Evolutionary conservation across 2,797 vertebrate species (phyloP).

Genomic region (Sebastes umbrosus): DNA sequence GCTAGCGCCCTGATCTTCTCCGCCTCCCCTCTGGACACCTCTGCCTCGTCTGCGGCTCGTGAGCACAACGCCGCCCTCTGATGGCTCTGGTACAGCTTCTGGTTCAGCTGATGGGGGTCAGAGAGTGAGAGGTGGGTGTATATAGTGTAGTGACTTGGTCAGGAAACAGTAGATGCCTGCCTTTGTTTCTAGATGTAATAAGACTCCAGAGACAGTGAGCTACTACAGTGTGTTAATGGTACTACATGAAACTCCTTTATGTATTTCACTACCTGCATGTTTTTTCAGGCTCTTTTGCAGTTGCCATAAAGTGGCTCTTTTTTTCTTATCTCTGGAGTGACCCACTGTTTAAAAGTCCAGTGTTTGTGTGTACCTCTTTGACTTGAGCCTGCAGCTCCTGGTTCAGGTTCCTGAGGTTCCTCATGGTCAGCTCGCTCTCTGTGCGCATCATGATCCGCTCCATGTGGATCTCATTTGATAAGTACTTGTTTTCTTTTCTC

Average conservation of each 20-base stretch:
- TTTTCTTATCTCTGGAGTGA: background rate
- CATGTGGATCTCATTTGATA: conserved; percentile 85
- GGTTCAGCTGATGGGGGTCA: conserved; percentile 72
- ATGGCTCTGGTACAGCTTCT: conserved; percentile 77
- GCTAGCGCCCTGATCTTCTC: conserved; percentile 71
- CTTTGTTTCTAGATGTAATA: conserved; percentile 41
- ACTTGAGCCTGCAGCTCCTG: conserved; percentile 82
- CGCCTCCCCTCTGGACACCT: conserved; percentile 62
- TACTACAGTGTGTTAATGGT: background rate
- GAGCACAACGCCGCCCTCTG: conserved; percentile 77
- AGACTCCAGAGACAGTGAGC: background rate
- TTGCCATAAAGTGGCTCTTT: no score
- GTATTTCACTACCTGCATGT: background rate
- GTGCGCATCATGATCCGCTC: conserved; percentile 85
- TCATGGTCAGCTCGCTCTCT: conserved; percentile 86
- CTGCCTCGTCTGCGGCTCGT: conserved; percentile 59
- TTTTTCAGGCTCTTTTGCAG: no score
- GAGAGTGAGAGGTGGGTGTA: background rate
- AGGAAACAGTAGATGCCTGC: conserved; percentile 42
- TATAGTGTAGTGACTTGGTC: background rate
- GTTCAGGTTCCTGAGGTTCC: conserved; percentile 84
- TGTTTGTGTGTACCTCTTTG: conserved; percentile 77
- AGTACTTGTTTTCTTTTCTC: conserved; percentile 84
- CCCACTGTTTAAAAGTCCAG: background rate
- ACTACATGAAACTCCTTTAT: background rate